Conservation (phyloP, 1,140 invertebrate species). For the Heliconius hewitsoni region DNA sequence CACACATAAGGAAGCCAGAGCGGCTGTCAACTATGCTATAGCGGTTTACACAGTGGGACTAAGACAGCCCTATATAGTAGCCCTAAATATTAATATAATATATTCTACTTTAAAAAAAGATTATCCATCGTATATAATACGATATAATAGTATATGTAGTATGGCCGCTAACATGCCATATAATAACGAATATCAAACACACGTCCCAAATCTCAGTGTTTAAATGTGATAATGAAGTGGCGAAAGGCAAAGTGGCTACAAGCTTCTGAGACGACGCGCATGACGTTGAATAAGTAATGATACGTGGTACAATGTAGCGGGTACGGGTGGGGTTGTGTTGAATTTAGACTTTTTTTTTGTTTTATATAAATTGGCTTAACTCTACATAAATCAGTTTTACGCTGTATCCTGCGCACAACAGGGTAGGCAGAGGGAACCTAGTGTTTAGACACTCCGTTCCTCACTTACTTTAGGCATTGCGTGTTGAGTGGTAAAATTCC, state of each 20-base stretch:
- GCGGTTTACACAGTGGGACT: no score
- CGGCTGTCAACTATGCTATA: no score
- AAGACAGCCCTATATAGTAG: no score
- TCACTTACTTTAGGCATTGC: no score
- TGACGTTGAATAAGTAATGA: conserved; percentile 68
- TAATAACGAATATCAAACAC: conserved; percentile 28
- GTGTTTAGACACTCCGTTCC: no score
- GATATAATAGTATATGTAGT: not conserved
- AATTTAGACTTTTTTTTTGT: not conserved
- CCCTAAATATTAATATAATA: no score
- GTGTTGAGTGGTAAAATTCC: no score
- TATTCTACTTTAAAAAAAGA: no score
- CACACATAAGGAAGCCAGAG: no score
- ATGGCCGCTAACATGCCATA: conserved; percentile 1
- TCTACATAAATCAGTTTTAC: no score
- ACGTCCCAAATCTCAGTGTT: conserved; percentile 54
- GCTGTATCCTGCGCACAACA: no score
- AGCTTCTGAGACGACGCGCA: conserved; percentile 49
- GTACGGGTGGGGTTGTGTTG: not conserved
- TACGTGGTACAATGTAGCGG: conserved; percentile 30
- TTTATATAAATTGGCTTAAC: not conserved
- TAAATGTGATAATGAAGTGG: conserved; percentile 67
- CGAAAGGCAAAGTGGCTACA: conserved; percentile 45
- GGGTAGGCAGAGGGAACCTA: no score
- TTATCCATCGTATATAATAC: not conserved